Evolutionary conservation across 2,113 vertebrate genomes (phyloP).

Genomic region (Rhea pennata): DNA sequence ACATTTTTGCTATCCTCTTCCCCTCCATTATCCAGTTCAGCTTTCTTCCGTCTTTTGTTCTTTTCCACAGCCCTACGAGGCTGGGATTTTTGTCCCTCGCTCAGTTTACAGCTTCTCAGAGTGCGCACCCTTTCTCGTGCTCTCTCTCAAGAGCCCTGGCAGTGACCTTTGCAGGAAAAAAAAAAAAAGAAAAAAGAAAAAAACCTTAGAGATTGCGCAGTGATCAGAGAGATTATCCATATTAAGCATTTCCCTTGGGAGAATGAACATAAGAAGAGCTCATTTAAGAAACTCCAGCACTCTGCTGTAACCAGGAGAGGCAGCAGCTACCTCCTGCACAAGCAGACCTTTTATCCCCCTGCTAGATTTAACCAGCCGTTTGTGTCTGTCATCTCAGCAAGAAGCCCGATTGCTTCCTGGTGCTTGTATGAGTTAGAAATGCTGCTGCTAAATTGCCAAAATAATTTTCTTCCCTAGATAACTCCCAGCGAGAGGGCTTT

Average conservation of each 20-base stretch:
- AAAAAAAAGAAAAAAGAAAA: slow-evolving; percentile 40
- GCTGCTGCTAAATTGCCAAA: neutral
- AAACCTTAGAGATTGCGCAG: neutral
- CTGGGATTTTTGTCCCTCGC: neutral
- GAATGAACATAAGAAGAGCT: slow-evolving; percentile 1
- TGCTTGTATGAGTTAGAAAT: neutral
- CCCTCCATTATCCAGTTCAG: neutral
- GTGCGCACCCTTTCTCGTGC: slow-evolving; percentile 38
- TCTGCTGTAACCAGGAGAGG: neutral
- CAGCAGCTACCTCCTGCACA: neutral
- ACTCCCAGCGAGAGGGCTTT: neutral
- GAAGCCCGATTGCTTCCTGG: neutral
- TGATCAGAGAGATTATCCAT: slow-evolving; percentile 37
- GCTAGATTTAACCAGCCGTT: neutral
- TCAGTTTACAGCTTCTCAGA: neutral
- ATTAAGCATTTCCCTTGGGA: slow-evolving; percentile 20
- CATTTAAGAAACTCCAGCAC: neutral
- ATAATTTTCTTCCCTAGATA: neutral
- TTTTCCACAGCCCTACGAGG: neutral
- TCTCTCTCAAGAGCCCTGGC: neutral
- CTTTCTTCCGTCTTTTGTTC: neutral
- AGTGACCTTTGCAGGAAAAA: slow-evolving; percentile 42
- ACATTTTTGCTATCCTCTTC: neutral
- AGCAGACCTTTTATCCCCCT: neutral
- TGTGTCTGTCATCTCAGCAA: neutral